Conservation (phyloP, 2,797 vertebrate species). For the Agapornis canus region DNA sequence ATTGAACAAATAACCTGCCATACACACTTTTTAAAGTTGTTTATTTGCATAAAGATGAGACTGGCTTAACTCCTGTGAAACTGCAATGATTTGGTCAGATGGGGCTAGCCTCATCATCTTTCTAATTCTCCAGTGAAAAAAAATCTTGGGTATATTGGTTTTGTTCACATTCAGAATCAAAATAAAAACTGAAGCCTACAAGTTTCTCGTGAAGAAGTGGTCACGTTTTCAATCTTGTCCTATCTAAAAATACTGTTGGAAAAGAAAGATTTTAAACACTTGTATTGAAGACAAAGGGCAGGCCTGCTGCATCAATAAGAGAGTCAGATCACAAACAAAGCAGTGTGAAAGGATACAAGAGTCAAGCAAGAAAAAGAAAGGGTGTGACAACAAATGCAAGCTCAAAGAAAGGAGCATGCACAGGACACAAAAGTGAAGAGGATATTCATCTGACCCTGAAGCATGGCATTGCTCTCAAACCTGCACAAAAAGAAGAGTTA, state of each 20-base stretch:
- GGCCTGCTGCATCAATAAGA: background rate
- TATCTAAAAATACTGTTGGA: background rate
- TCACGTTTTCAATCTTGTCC: background rate
- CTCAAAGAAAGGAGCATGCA: background rate
- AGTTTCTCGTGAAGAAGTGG: background rate
- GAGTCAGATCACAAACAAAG: background rate
- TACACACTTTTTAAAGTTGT: background rate
- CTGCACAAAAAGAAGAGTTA: background rate
- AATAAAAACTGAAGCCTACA: background rate
- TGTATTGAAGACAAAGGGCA: background rate
- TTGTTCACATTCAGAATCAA: background rate
- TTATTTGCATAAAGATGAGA: background rate
- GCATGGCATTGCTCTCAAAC: background rate
- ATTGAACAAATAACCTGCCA: background rate
- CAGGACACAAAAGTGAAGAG: background rate
- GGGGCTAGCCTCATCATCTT: background rate
- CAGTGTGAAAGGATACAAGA: background rate
- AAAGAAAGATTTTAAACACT: background rate
- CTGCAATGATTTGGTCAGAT: background rate
- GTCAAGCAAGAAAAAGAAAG: background rate
- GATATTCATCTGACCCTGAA: constrained; percentile 1
- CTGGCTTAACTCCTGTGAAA: background rate
- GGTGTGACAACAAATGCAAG: background rate
- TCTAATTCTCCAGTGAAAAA: background rate
- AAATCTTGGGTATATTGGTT: background rate